Evolutionary conservation across 2,797 vertebrate genomes (phyloP), one percentile per base, ranked within the genome.

Genomic region (Tapirus indicus): DNA sequence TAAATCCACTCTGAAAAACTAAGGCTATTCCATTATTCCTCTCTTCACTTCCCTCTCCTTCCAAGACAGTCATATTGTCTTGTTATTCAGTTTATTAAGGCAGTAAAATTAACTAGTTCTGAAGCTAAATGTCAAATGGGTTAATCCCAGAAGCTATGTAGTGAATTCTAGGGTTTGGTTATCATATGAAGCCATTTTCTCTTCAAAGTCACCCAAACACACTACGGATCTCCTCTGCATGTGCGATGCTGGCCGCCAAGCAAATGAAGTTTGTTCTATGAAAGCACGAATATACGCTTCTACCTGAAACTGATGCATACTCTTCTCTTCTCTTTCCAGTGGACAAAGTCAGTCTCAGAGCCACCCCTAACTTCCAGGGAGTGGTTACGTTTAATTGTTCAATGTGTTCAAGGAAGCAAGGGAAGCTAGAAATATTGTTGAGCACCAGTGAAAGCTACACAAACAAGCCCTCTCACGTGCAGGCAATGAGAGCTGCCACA

Each of bases 241-340:
- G 1, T 47, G 23, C 4, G 7, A 10, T 21, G n/a, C 21, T 29
- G 29, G 75, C 49, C 2, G 5, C 21, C 4, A 29, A 56, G 38
- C 60, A 9, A 20, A 54, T 35, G 32, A 4, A 44, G 14, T 20
- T 14, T 49, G 16, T 27, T 7, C 35, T 6, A 4, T 6, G 3
- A 52, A 13, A 7, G 4, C 0, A 1, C 11, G 44, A 20, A 12
- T 18, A 49, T 2, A 2, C 1, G 16, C 16, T 62, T 44, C 78
- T 29, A 1, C 6, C 17, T 47, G 79, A 69, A 62, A 7, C 6
- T 7, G 35, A 16, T 5, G 5, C 9, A 16, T 3, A 11, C 0
- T 7, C 14, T 4, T 12, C 29, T 38, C 13, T 2, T 44, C 56
- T 47, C 12, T 16, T 38, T 29, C 20, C 12, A 1, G 1, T 27